Evolutionary conservation across 2,888 invertebrate species (phyloP).

Genomic region (Drosophila lacicola): DNA sequence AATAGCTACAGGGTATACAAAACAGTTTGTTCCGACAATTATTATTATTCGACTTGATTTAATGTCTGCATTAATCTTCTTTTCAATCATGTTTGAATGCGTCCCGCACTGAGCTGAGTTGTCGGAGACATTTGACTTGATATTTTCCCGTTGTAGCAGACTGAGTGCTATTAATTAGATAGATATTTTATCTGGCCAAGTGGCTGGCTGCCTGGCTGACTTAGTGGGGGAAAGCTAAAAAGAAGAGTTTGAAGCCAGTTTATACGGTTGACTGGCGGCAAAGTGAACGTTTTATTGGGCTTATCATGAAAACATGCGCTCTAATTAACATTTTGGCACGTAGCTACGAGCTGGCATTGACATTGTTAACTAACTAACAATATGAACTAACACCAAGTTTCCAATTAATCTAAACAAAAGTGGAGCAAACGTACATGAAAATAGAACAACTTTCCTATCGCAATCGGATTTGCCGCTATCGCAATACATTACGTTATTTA

Average conservation of each 20-base stretch:
- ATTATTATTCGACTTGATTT: constrained; percentile 25
- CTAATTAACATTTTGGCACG: constrained; percentile 35
- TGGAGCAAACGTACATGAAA: constrained; percentile 33
- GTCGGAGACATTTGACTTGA: constrained; percentile 6
- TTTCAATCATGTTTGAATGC: constrained; percentile 32
- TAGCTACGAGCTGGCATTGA: constrained; percentile 44
- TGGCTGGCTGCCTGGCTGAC: constrained; percentile 3
- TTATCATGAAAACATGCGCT: constrained; percentile 30
- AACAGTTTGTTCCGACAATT: constrained; percentile 42
- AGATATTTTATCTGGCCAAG: constrained; percentile 35
- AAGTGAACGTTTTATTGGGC: constrained; percentile 8
- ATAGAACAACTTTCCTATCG: constrained; percentile 39
- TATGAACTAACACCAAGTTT: neutral
- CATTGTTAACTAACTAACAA: constrained; percentile 65
- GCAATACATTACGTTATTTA: neutral
- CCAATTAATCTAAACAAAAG: constrained; percentile 20
- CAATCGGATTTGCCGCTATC: neutral
- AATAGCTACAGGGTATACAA: constrained; percentile 36
- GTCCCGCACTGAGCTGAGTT: constrained; percentile 43
- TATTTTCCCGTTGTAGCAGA: constrained; percentile 18
- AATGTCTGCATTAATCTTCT: constrained; percentile 54
- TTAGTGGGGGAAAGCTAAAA: constrained; percentile 42
- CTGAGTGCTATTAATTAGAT: constrained; percentile 27
- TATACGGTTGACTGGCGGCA: neutral
- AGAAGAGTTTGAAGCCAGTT: constrained; percentile 26